Conservation (phyloP, 2,888 invertebrate species). For the Nomada fucata region DNA sequence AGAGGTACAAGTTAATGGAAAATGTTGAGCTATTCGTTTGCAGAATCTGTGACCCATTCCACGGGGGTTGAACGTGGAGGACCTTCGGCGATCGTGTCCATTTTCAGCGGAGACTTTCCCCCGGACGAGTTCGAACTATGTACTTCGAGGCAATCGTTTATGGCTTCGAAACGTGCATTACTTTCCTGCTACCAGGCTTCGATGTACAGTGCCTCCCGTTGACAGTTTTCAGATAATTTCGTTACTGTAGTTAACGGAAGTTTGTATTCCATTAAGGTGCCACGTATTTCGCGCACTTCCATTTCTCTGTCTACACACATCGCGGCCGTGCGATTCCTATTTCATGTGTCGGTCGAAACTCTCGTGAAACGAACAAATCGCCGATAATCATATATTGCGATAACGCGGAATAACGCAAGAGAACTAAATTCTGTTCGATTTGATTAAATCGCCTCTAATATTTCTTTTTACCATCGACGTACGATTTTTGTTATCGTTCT, state of each 20-base stretch:
- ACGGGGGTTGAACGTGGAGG: background rate
- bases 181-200: conserved; percentile 61
- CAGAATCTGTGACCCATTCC: conserved; percentile 16
- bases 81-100: conserved; percentile 23
- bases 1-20: conserved; percentile 29
- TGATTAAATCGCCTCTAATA: no score
- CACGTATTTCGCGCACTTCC: conserved; percentile 68
- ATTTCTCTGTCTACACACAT: conserved; percentile 35
- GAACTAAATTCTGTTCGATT: no score
- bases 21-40: conserved; percentile 27
- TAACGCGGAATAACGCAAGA: no score
- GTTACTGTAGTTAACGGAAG: conserved; percentile 77
- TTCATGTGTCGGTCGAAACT: conserved; percentile 18
- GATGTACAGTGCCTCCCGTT: conserved; percentile 1
- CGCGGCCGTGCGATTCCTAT: conserved; percentile 6
- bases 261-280: conserved; percentile 76
- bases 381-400: background rate
- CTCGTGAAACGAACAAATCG: background rate
- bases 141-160: conserved; percentile 40
- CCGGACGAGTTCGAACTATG: conserved; percentile 47
- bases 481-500: no score
- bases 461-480: no score
- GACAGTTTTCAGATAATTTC: conserved; percentile 78
- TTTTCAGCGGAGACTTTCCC: conserved; percentile 30
- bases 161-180: conserved; percentile 57